Evolutionary conservation across 2,888 invertebrate species (phyloP).

Genomic region (Sarcophaga carnaria): DNA sequence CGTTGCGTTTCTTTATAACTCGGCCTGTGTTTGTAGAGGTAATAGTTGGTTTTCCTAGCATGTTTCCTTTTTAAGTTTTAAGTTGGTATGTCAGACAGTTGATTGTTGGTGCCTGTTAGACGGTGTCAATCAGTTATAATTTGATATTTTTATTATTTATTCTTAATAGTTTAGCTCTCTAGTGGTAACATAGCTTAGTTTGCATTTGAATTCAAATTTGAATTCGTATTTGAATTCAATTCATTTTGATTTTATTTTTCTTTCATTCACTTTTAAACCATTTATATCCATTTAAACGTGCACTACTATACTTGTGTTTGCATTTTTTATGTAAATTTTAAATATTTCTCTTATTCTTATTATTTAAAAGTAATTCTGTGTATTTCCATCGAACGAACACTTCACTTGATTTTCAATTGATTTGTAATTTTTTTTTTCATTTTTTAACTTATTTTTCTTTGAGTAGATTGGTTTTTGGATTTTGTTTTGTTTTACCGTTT

Average conservation of each 20-base stretch:
- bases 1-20: no score
- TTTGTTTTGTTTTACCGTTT: constrained; percentile 15
- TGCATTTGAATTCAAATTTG: no score
- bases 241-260: neutral
- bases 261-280: neutral
- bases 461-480: constrained; percentile 26
- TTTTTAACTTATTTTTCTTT: no score
- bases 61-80: no score
- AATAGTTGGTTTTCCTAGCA: no score
- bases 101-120: no score
- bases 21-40: no score
- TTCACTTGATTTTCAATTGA: neutral
- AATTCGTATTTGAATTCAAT: constrained; percentile 20
- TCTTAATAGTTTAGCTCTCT: neutral
- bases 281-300: no score
- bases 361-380: constrained; percentile 21
- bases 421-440: neutral
- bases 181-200: neutral
- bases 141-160: no score
- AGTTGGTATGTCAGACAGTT: no score
- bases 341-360: neutral
- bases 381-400: constrained; percentile 2
- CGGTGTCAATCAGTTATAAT: no score
- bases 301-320: constrained; percentile 34
- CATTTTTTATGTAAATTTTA: constrained; percentile 60